Evolutionary conservation across 2,113 vertebrate species (phyloP).

Genomic region (Colaptes auratus): DNA sequence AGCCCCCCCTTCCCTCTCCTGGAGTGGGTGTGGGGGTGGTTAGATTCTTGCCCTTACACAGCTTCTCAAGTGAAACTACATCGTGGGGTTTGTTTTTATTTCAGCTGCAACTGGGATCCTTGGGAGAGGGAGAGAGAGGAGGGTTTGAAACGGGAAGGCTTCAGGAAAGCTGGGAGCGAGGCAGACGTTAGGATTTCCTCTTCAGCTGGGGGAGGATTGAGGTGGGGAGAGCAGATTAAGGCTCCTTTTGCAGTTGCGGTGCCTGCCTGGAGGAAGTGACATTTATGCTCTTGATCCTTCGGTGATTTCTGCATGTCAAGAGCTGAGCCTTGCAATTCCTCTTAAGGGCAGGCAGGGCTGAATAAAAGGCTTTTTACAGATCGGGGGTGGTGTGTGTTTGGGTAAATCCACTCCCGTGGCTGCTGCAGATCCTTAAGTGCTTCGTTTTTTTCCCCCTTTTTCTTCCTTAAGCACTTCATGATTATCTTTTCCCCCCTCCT

Average conservation of each 20-base stretch:
- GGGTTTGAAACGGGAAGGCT: background rate
- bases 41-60: background rate
- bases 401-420: background rate
- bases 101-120: background rate
- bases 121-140: background rate
- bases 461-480: background rate
- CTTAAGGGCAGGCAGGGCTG: conserved; percentile 16
- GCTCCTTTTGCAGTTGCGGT: background rate
- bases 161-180: background rate
- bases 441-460: background rate
- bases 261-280: conserved; percentile 16
- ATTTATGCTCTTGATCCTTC: conserved; percentile 38
- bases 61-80: background rate
- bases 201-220: background rate
- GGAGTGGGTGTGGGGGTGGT: background rate
- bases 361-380: conserved; percentile 18
- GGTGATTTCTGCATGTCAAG: conserved; percentile 23
- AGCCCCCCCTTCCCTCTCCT: no score
- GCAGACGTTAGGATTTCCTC: conserved; percentile 13
- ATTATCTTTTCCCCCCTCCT: background rate
- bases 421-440: background rate
- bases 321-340: conserved; percentile 25
- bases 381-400: background rate
- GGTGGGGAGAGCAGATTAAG: background rate
- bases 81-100: background rate